Evolutionary conservation across 2,113 vertebrate genomes (phyloP), one percentile per base, ranked within the genome.

Genomic region (Galbula dea): DNA sequence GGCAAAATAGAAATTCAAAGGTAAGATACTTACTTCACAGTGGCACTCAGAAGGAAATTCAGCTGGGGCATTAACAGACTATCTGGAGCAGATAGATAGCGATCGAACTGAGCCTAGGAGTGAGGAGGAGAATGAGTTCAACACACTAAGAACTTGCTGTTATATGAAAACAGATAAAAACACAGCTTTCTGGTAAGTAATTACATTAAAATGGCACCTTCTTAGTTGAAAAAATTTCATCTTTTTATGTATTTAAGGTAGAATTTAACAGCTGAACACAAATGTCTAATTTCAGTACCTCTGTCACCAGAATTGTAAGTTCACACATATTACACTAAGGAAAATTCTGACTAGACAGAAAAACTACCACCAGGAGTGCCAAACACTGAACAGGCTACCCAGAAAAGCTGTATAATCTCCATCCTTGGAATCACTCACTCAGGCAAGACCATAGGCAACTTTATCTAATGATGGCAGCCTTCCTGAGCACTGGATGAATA

Each of bases 11-110:
- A 86, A 94, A 92, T 69, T 82, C 79, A 48, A 30, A 88, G 32
- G 27, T 36, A 82, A 96, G 55, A 65, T 46, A 98, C 99, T 98
- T 97, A 99, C 99, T 98, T 99, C 89, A 99, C 98, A 75, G 99
- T 98, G 41, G 98, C 98, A 74, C 99, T 99, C 57, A 99, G 98
- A 80, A 99, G 98, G 87, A 99, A 99, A 97, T 99, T 99, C 96
- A 99, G 98, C 93, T 99, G 99, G 20, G 99, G 98, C 99, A 99
- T 99, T 91, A 99, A 58, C 8, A 99, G 96, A 36, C 98, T 98
- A 96, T 99, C 99, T 29, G 99, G 99, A 27, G 98, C 99, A 9
- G 99, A 98, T 45, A 99, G 95, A 91, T 99, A 99, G 32, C 99
- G 98, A 96, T 99, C 99, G 96, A 99, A 99, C 96, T 99, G 99